These are phyloP conservation scores for Saccopteryx leptura DNA, from an alignment of 2,113 vertebrate species.

Conservation along the genomic window DNA sequence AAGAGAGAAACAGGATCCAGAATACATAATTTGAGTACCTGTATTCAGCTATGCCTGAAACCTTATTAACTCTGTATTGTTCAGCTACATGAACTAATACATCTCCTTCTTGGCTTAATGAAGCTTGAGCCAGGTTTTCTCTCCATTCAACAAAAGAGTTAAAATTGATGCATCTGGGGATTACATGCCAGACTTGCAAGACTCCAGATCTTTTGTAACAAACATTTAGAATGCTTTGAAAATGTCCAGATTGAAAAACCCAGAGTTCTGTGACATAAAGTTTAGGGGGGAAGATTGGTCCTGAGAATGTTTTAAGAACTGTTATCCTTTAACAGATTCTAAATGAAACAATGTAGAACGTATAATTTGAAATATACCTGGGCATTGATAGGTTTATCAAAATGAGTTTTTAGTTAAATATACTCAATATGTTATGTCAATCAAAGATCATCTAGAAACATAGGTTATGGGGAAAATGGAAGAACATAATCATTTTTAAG, in stretches of 20 bases:
- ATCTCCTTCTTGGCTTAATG: not conserved
- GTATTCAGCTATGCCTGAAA: not conserved
- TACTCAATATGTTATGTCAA: not conserved
- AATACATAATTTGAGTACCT: not conserved
- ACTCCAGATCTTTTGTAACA: not conserved
- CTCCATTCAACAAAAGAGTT: not conserved
- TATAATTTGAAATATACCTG: constrained; percentile 7
- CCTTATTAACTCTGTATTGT: not conserved
- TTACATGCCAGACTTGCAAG: not conserved
- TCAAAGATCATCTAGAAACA: not conserved
- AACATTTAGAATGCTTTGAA: constrained; percentile 7
- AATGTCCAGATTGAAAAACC: constrained; percentile 1
- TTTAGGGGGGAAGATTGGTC: not conserved
- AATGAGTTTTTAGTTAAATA: constrained; percentile 29
- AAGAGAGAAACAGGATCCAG: not conserved
- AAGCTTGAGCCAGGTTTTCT: not conserved
- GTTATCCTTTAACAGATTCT: not conserved
- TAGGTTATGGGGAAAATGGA: not conserved
- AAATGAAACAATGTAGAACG: constrained; percentile 20
- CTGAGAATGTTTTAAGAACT: constrained; percentile 12
- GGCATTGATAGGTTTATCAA: not conserved
- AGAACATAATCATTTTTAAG: not conserved
- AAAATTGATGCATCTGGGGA: not conserved
- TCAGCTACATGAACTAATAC: not conserved
- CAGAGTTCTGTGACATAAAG: constrained; percentile 1